A percentile compares a stretch with the other conserved stretches of the same genome.
These are phyloP conservation scores for Stomorhina lunata DNA, from an alignment of 2,888 invertebrate species.

Conservation along the genomic window DNA sequence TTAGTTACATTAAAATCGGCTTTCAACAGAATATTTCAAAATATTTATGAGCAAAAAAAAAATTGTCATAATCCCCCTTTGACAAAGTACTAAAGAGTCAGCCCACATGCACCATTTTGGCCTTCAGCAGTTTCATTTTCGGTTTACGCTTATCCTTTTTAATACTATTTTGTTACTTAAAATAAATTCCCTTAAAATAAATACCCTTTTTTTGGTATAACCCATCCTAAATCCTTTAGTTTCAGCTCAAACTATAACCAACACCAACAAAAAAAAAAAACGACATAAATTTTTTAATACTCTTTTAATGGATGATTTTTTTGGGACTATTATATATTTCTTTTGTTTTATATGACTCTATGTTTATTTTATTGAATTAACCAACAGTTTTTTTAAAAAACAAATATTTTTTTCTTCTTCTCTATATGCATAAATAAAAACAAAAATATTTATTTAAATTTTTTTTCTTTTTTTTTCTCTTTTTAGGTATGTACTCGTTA, in stretches of 20 bases:
- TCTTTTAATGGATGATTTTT: conserved; percentile 33
- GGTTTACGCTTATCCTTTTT: too few relatives aligned
- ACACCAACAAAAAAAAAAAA: neutral
- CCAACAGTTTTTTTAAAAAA: neutral
- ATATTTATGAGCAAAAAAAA: too few relatives aligned
- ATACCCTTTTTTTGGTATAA: neutral
- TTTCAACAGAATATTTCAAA: too few relatives aligned
- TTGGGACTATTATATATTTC: neutral
- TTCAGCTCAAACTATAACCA: neutral
- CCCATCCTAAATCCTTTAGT: conserved; percentile 19
- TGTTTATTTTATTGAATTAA: conserved; percentile 50
- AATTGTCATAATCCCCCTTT: too few relatives aligned
- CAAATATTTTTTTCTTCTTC: neutral
- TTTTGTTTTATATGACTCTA: neutral
- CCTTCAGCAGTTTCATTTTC: neutral
- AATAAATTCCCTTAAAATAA: too few relatives aligned
- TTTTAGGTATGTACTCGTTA: conserved; percentile 42
- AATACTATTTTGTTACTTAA: neutral
- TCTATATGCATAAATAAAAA: neutral
- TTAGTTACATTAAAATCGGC: too few relatives aligned
- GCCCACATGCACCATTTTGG: neutral
- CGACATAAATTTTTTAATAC: conserved; percentile 24
- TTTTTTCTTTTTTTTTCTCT: conserved; percentile 11
- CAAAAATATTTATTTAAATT: conserved; percentile 10
- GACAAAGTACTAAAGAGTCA: too few relatives aligned